Conservation (phyloP, 1,140 invertebrate genomes). For the Carposina sasakii region DNA sequence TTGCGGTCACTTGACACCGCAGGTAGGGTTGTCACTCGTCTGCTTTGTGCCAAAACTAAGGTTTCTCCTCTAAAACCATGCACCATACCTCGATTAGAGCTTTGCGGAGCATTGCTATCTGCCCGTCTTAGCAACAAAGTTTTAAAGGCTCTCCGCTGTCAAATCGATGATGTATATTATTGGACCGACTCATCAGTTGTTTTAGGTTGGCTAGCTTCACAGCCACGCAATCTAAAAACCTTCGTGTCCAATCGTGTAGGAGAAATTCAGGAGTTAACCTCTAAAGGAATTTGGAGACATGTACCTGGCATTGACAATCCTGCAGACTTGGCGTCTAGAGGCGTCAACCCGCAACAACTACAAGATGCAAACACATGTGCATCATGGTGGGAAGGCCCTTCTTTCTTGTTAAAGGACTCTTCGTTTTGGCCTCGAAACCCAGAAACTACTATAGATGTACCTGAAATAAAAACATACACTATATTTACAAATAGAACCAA, state of each 20-base stretch:
- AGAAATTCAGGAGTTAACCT: conserved; percentile 17
- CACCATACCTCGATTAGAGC: conserved; percentile 11
- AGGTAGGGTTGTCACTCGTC: background rate
- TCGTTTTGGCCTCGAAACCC: too few species aligned
- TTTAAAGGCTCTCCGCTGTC: background rate
- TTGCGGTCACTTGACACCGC: background rate
- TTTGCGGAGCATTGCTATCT: background rate
- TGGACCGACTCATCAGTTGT: conserved; percentile 16
- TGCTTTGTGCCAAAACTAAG: conserved; percentile 8
- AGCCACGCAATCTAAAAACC: conserved; percentile 4
- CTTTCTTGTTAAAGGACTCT: too few species aligned
- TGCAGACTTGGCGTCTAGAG: conserved; percentile 13
- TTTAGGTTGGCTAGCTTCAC: conserved; percentile 9
- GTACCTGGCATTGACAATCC: conserved; percentile 9
- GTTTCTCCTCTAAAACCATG: conserved; percentile 7
- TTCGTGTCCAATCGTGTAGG: conserved; percentile 15
- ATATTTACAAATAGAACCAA: too few species aligned
- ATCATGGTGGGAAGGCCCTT: too few species aligned
- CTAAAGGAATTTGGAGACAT: background rate
- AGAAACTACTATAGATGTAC: too few species aligned
- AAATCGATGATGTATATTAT: background rate
- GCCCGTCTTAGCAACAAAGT: background rate
- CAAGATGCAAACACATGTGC: too few species aligned
- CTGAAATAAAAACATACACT: too few species aligned
- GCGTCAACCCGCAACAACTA: background rate